A percentile compares a stretch with the other conserved stretches of the same genome.
Evolutionary conservation across 2,113 vertebrate genomes (phyloP).

Genomic region (Cettia cetti): DNA sequence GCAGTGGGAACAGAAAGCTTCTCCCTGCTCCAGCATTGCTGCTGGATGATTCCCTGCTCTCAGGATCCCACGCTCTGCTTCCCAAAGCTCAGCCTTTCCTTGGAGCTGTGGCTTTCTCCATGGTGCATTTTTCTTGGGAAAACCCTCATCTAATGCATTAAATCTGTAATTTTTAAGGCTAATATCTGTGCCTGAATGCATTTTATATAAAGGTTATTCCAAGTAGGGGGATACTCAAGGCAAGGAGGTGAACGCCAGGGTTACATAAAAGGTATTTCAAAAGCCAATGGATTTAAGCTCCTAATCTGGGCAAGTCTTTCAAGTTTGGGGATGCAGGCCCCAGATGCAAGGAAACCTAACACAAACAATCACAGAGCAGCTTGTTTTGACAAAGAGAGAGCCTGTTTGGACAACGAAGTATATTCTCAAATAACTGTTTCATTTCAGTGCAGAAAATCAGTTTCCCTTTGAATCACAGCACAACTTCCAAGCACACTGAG

Average conservation of each 20-base stretch:
- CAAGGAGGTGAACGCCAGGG: accelerated
- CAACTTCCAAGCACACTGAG: neutral
- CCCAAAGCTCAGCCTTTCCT: neutral
- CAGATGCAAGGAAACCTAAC: neutral
- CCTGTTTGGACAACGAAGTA: neutral
- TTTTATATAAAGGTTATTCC: accelerated
- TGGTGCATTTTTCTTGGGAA: neutral
- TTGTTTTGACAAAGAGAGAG: constrained; percentile 11
- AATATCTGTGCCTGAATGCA: neutral
- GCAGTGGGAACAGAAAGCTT: neutral
- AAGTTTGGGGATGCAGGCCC: neutral
- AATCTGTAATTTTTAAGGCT: accelerated
- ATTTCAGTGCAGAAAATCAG: neutral
- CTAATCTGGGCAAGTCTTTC: constrained; percentile 38
- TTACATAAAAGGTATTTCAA: constrained; percentile 27
- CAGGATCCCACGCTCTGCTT: neutral
- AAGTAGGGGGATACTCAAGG: neutral
- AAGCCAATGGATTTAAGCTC: neutral
- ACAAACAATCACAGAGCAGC: constrained; percentile 1
- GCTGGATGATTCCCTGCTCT: neutral
- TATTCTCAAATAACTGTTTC: neutral
- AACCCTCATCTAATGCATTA: neutral
- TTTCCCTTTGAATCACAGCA: neutral
- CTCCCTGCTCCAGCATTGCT: neutral
- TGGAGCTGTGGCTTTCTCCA: neutral